Base-by-base conservation (phyloP, 2,888 invertebrate genomes). In the Pharmacophagus antenor region DNA sequence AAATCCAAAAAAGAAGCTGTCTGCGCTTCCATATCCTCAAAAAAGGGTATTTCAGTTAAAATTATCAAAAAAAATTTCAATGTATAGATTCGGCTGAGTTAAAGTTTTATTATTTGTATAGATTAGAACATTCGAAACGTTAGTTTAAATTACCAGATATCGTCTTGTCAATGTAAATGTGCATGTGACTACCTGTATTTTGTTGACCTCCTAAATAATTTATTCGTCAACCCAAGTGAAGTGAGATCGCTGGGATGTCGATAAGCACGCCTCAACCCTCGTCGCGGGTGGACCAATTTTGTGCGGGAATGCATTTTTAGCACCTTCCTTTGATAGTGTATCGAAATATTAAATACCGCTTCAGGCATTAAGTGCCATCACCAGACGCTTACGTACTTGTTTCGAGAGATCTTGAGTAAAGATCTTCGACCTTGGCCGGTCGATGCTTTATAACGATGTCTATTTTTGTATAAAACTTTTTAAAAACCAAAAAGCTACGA, bases 251-350 rank as follows among this genome's bases (percentile, higher is more conserved):
- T 53, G 37, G 57, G 31, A 46, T 41, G 52, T 63, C 41, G 65
- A 69, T 68, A 70, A 70, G 63, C 67, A 68, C 65, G 67, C 55
- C 56, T 44, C 50, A 27, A 47, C 58, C 46, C 66, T 65, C 56
- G 27, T 31, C 62, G 52, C 49, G 49, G 56, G 50, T 56, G 59
- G 61, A 52, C 63, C 47, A 64, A 68, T 48, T 61, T 64, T 58
- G 37, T 62, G 50, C 44, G 60, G 46, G 37, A 57, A 54, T 49
- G 57, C 53, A 60, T 56, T 51, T 63, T 57, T 52, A 59, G 53
- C 50, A 42, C 46, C 37, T 61, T 48, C 31, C 46, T 48, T 58
- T 53, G 25, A 46, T 42, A 21, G 23, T 51, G 25, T 50, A 46
- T 51, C 46, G 41, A 56, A 60, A 50, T 55, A 49, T 37, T 44